These are phyloP conservation scores for Oscheius sp. DNA, from an alignment of 2,888 invertebrate species.

Conservation along the genomic window DNA sequence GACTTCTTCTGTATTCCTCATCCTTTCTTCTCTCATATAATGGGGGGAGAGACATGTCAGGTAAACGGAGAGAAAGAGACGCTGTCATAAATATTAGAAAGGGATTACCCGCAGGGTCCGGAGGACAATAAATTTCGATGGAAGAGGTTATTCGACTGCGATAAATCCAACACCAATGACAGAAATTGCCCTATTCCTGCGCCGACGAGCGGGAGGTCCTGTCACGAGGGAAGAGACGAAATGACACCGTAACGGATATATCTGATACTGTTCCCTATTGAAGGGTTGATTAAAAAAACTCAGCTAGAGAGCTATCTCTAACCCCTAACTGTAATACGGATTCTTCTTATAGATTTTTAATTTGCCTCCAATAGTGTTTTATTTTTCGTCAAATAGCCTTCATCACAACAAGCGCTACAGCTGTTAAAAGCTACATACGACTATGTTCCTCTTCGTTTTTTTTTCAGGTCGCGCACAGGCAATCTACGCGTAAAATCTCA, in stretches of 20 bases:
- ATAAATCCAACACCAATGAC: constrained; percentile 22
- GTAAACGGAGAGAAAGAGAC: constrained; percentile 2
- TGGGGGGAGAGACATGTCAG: constrained; percentile 1
- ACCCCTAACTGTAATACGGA: too few species aligned
- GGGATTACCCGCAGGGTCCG: constrained; percentile 18
- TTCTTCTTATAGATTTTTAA: too few species aligned
- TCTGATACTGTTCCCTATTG: too few species aligned
- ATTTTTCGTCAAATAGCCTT: too few species aligned
- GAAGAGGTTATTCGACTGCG: constrained; percentile 26
- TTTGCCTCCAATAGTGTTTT: too few species aligned
- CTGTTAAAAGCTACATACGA: constrained; percentile 2
- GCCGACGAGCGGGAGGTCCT: constrained; percentile 5
- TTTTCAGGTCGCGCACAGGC: constrained; percentile 23
- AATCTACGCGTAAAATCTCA: constrained; percentile 21
- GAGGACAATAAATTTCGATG: constrained; percentile 23
- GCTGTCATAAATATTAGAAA: constrained; percentile 12
- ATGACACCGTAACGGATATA: background rate
- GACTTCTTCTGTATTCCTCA: too few species aligned
- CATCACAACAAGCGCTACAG: too few species aligned
- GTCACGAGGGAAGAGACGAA: too few species aligned
- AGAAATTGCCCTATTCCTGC: constrained; percentile 23
- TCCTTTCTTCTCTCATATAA: background rate
- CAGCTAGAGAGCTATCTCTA: too few species aligned
- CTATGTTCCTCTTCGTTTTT: background rate
- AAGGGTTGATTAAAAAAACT: too few species aligned